These are phyloP conservation scores for Xyliphius kryptos DNA, from an alignment of 2,113 vertebrate species.

Conservation along the genomic window DNA sequence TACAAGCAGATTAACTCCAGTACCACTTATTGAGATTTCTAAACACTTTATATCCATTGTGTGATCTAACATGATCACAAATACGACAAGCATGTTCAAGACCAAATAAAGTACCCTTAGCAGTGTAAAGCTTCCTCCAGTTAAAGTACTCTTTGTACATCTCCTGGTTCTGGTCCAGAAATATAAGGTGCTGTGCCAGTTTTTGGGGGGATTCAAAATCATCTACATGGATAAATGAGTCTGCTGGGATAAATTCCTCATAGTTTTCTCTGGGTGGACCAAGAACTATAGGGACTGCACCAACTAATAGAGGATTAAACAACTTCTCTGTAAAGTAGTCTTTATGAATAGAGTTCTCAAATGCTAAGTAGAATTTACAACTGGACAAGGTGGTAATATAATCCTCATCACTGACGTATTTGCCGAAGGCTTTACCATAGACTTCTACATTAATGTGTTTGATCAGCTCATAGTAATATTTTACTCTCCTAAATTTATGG, in stretches of 20 bases:
- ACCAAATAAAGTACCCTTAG: constrained; percentile 64
- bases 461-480: constrained; percentile 74
- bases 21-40: constrained; percentile 79
- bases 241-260: constrained; percentile 71
- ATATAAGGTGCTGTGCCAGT: constrained; percentile 71
- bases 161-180: constrained; percentile 71
- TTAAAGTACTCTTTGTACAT: constrained; percentile 74
- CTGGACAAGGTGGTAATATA: constrained; percentile 66
- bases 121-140: constrained; percentile 73
- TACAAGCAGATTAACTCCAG: constrained; percentile 64
- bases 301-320: constrained; percentile 67
- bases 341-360: constrained; percentile 80
- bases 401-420: constrained; percentile 61
- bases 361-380: constrained; percentile 84
- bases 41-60: constrained; percentile 70
- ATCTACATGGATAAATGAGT: constrained; percentile 81
- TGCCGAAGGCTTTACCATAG: constrained; percentile 67
- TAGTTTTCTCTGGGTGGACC: constrained; percentile 78
- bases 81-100: constrained; percentile 71
- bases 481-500: constrained; percentile 63
- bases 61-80: constrained; percentile 73
- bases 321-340: constrained; percentile 87
- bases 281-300: constrained; percentile 74
- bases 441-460: constrained; percentile 70
- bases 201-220: constrained; percentile 74